Conservation (phyloP, 2,888 invertebrate genomes). For the Nesidiocoris tenuis region DNA sequence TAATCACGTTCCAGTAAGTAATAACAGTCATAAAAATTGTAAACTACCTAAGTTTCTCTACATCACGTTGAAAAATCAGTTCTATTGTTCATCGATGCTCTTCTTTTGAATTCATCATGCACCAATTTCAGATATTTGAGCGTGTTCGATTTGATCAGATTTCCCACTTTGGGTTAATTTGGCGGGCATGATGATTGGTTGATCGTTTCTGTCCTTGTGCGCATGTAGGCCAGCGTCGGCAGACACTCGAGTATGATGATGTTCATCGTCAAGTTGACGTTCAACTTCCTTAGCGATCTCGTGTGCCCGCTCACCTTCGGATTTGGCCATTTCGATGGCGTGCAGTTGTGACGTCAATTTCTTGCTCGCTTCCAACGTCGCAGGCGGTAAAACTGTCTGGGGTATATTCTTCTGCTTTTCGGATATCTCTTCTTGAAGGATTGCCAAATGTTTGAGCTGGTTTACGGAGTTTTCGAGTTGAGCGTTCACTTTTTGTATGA, state of each 20-base stretch:
- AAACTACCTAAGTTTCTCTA: too few relatives aligned
- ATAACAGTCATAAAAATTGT: too few relatives aligned
- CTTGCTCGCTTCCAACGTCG: slow-evolving; percentile 7
- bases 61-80: too few relatives aligned
- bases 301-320: neutral
- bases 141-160: too few relatives aligned
- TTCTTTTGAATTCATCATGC: too few relatives aligned
- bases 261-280: neutral
- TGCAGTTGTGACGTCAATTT: slow-evolving; percentile 10
- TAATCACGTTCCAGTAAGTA: too few relatives aligned
- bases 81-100: too few relatives aligned
- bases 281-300: neutral
- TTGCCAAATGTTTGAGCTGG: slow-evolving; percentile 7
- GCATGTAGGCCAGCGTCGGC: neutral
- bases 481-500: slow-evolving; percentile 21
- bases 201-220: too few relatives aligned
- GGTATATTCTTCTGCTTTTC: slow-evolving; percentile 6
- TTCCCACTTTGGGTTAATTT: neutral
- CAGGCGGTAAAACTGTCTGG: neutral
- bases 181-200: neutral
- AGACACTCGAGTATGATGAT: neutral
- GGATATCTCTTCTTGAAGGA: slow-evolving; percentile 18
- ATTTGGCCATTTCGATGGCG: slow-evolving; percentile 4
- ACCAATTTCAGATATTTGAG: neutral
- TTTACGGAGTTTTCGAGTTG: slow-evolving; percentile 20